Evolutionary conservation across 2,797 vertebrate species (phyloP), one percentile per base, ranked within the genome.

Genomic region (Falco rusticolus): DNA sequence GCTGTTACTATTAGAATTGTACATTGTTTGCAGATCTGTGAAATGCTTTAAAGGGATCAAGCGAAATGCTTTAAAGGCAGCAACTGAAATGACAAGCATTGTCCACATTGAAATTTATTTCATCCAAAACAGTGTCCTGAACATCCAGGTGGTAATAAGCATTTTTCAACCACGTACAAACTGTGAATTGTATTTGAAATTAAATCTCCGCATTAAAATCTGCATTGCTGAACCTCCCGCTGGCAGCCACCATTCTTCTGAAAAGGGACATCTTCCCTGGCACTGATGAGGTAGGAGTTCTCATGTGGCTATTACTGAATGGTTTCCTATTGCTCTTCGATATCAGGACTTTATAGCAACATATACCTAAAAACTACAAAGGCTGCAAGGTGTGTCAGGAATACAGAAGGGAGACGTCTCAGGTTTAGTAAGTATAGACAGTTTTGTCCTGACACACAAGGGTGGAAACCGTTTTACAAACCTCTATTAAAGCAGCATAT

Each of bases 101-200:
- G 78, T 78, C 89, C 80, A 90, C 93, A 96, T 34, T 94, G 90
- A 98, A 97, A 97, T 80, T 77, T 95, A 80, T 96, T 97, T 94
- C 63, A 45, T 96, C 90, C 16, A 10, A 93, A 96, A 91, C 92
- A 24, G 21, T 14, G 56, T 95, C 87, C 92, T 41, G 94, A 71
- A 94, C 74, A 84, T 94, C 86, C 86, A 69, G 28, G 93, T 81
- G 34, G 87, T 31, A 79, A 95, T 83, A 95, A 96, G 89, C 93
- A 86, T 91, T 96, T 98, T 97, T 94, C 93, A 81, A 12, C 82
- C 15, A 1, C 2, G 7, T 45, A 48, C 83, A 95, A 96, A 96
- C 96, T 97, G 93, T 72, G 93, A 97, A 97, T 92, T 94, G 94
- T 87, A 65, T 89, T 97, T 94, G 89, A 96, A 97, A 98, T 97